Base-by-base conservation (phyloP, 1,140 invertebrate genomes). In the Augochlora pura region DNA sequence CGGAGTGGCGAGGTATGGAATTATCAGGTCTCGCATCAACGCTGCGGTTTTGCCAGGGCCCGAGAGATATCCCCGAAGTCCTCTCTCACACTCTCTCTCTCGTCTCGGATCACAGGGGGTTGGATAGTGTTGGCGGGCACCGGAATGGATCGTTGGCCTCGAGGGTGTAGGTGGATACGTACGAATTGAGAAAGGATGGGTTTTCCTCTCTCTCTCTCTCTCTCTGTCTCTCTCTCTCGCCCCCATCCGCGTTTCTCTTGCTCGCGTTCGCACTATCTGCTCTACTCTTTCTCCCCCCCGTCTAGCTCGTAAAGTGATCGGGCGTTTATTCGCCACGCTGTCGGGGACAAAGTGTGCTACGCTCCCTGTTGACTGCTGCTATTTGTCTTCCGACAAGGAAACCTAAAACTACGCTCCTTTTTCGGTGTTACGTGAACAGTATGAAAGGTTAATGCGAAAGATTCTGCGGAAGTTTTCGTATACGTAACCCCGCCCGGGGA, bases 301-400 rank as follows among this genome's bases (percentile, higher is more conserved):
- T 76, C 83, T 66, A 78, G 73, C 82, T 87, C 79, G 85, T 85
- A 89, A 90, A 89, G 84, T 82, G 88, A 89, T 90, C 85, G 84
- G 83, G 83, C 88, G 86, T 89, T 90, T 89, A 90, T 88, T 90
- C 83, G 80, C 82, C 86, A 74, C 76, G 67, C 82, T 87, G 82
- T 83, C 81, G 78, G 75, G 86, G 84, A 90, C 87, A 91, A 91
- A 90, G 89, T 91, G 88, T 87, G 81, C 86, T 86, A 87, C 79
- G 79, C 83, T 89, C 85, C 74, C 84, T 83, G 85, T 89, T 84
- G 87, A 90, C 83, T 83, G 77, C 77, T 59, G 83, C 89, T 83
- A 91, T 91, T 91, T 84, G 87, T 91, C 89, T 90, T 85, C 84
- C 81, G 78, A 78, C 74, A 69, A 84, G 85, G 86, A 86, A 87